phyloP scores from a whole-genome alignment of 2,113 vertebrate species.

The Sinocyclocheilus anshuiensis region DNA sequence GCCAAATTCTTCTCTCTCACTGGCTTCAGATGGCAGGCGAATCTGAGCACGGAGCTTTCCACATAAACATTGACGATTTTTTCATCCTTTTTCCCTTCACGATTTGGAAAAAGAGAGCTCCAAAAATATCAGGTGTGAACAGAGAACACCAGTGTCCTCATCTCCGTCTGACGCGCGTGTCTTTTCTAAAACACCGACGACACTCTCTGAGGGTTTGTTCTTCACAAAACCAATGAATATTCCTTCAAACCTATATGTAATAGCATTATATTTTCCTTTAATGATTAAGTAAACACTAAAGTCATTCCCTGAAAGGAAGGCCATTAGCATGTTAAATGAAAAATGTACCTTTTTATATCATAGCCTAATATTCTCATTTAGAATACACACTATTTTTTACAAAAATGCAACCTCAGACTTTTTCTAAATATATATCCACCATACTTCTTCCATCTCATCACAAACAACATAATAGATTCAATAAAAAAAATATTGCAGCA shows the following conservation, averaged over 20 bases:
- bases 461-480: neutral
- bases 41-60: slow-evolving; percentile 52
- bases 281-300: no score
- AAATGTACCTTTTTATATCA: neutral
- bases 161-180: slow-evolving; percentile 16
- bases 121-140: slow-evolving; percentile 58
- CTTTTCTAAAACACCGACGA: slow-evolving; percentile 21
- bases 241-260: neutral
- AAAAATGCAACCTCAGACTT: neutral
- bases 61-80: slow-evolving; percentile 54
- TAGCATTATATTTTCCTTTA: neutral
- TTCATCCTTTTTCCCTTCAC: slow-evolving; percentile 36
- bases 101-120: slow-evolving; percentile 47
- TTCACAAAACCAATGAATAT: neutral
- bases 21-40: slow-evolving; percentile 47
- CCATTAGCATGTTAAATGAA: neutral
- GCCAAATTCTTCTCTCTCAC: slow-evolving; percentile 56
- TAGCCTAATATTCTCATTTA: no score
- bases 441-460: neutral
- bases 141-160: slow-evolving; percentile 47
- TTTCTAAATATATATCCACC: neutral
- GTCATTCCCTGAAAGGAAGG: neutral
- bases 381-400: neutral
- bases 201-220: slow-evolving; percentile 13
- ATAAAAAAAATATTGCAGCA: neutral